Evolutionary conservation across 2,888 invertebrate species (phyloP).

Genomic region (Pandemis cinnamomeana): DNA sequence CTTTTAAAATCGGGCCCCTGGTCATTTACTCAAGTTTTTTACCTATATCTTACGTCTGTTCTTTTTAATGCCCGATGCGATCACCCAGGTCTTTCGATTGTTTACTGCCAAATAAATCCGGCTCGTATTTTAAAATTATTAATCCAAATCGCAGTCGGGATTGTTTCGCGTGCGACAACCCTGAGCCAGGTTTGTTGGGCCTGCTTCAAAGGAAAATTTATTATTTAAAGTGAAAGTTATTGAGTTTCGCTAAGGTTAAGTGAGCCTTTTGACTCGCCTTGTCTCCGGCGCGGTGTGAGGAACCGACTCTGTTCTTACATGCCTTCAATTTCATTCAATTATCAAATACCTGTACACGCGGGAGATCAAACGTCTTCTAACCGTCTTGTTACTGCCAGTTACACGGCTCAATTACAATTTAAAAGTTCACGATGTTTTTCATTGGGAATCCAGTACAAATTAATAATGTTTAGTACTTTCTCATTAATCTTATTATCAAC

Average conservation of each 20-base stretch:
- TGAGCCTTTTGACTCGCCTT: conserved; percentile 77
- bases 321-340: conserved; percentile 59
- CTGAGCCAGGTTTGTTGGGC: conserved; percentile 70
- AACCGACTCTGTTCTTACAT: conserved; percentile 64
- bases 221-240: conserved; percentile 83
- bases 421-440: neutral
- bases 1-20: no score
- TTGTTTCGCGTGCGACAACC: conserved; percentile 55
- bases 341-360: conserved; percentile 54
- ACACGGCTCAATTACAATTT: conserved; percentile 3
- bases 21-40: no score
- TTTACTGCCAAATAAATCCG: no score
- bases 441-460: no score
- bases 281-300: conserved; percentile 60
- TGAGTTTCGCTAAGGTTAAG: conserved; percentile 82
- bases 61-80: no score
- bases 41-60: no score
- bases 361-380: conserved; percentile 33
- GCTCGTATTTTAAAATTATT: no score
- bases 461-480: no score
- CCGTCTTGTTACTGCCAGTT: conserved; percentile 20
- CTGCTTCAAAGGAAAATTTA: conserved; percentile 79
- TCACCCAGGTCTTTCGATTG: no score
- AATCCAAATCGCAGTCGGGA: neutral
- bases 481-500: no score